Percentiles rank a stretch among this genome's conserved stretches.
Conservation (phyloP, 1,140 invertebrate genomes). For the Musca domestica region DNA sequence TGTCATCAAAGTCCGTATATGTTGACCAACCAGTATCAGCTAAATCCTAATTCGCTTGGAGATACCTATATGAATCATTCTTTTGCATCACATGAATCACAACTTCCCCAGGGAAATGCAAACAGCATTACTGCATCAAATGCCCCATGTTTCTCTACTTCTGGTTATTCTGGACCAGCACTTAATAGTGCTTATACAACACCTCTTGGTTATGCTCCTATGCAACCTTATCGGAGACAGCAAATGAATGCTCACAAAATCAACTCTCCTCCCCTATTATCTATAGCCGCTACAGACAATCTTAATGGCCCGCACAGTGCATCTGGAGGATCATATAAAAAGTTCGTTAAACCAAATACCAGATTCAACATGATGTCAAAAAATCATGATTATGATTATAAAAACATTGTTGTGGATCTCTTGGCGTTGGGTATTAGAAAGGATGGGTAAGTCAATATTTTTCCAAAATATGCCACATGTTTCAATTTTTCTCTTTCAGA, state of each 20-base stretch:
- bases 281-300: too few species aligned
- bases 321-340: too few species aligned
- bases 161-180: background rate
- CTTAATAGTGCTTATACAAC: background rate
- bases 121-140: background rate
- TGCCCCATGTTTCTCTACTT: background rate
- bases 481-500: constrained; percentile 18
- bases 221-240: background rate
- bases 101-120: background rate
- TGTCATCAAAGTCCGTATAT: background rate
- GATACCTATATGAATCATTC: too few species aligned
- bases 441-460: constrained; percentile 19
- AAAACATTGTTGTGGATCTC: constrained; percentile 11
- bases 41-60: too few species aligned
- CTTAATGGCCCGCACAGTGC: too few species aligned
- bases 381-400: too few species aligned
- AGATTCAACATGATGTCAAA: too few species aligned
- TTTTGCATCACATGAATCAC: too few species aligned
- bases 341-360: too few species aligned
- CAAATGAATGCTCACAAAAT: background rate
- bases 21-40: background rate
- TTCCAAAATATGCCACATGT: background rate
- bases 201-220: background rate
- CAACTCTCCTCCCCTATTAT: too few species aligned
- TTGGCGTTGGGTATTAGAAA: background rate